Evolutionary conservation across 2,113 vertebrate genomes (phyloP).

Genomic region (Cebus imitator): DNA sequence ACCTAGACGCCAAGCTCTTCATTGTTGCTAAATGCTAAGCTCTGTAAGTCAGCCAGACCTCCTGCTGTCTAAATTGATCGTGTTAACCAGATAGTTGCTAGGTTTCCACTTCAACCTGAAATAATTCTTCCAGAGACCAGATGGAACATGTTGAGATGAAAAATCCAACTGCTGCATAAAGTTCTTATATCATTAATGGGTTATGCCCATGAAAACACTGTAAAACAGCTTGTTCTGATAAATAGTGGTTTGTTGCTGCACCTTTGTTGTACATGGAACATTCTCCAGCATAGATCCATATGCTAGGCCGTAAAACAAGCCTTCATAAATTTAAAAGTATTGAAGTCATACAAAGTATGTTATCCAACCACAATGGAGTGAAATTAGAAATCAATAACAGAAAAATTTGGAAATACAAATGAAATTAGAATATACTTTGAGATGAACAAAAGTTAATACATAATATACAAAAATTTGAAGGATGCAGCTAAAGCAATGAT

Average conservation of each 20-base stretch:
- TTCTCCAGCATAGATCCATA: neutral
- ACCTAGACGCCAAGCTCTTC: constrained; percentile 2
- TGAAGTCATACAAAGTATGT: neutral
- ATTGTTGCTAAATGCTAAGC: constrained; percentile 42
- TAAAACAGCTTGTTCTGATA: constrained; percentile 11
- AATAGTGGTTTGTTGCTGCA: neutral
- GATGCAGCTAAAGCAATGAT: neutral
- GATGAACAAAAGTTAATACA: neutral
- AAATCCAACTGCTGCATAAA: neutral
- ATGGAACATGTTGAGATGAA: constrained; percentile 37
- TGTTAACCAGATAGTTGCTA: constrained; percentile 61
- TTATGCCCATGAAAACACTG: neutral
- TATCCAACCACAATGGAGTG: neutral
- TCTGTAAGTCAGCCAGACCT: constrained; percentile 39
- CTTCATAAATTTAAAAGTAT: neutral
- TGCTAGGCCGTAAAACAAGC: neutral
- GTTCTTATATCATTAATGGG: neutral
- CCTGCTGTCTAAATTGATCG: constrained; percentile 43
- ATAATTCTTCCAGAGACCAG: constrained; percentile 27
- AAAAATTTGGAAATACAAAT: neutral
- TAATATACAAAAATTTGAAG: neutral
- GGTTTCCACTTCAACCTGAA: constrained; percentile 45
- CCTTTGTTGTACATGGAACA: neutral
- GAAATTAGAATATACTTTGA: neutral
- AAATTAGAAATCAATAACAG: neutral